Conservation (phyloP, 2,113 vertebrate genomes). For the Rana temporaria region DNA sequence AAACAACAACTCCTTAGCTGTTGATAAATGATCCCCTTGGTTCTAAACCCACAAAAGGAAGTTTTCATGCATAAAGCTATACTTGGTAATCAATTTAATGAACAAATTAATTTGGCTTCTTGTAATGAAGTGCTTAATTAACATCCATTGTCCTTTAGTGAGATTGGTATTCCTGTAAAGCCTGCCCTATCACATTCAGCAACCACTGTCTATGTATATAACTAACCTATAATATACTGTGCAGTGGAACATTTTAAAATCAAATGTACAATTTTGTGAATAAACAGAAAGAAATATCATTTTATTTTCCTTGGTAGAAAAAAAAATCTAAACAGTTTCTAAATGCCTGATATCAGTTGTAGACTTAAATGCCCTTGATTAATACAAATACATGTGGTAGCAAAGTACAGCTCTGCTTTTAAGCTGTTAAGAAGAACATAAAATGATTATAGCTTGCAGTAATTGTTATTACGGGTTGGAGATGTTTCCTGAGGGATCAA, state of each 20-base stretch:
- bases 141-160: constrained; percentile 49
- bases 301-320: background rate
- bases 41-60: constrained; percentile 45
- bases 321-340: constrained; percentile 62
- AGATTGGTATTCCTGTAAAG: constrained; percentile 34
- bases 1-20: constrained; percentile 8
- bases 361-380: constrained; percentile 70
- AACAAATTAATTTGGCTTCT: constrained; percentile 58
- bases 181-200: constrained; percentile 24
- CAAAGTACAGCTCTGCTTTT: constrained; percentile 67
- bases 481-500: constrained; percentile 69
- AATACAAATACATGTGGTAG: constrained; percentile 67
- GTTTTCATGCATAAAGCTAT: constrained; percentile 43
- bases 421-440: constrained; percentile 65
- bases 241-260: background rate
- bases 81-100: constrained; percentile 55
- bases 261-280: background rate
- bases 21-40: constrained; percentile 46
- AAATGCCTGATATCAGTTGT: constrained; percentile 64
- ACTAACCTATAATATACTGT: background rate
- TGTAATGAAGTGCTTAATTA: constrained; percentile 58
- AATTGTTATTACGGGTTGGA: constrained; percentile 65
- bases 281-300: background rate
- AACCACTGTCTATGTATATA: constrained; percentile 7
- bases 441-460: constrained; percentile 71